Evolutionary conservation across 2,888 invertebrate genomes (phyloP).

Genomic region (Meliscaeva auricollis): DNA sequence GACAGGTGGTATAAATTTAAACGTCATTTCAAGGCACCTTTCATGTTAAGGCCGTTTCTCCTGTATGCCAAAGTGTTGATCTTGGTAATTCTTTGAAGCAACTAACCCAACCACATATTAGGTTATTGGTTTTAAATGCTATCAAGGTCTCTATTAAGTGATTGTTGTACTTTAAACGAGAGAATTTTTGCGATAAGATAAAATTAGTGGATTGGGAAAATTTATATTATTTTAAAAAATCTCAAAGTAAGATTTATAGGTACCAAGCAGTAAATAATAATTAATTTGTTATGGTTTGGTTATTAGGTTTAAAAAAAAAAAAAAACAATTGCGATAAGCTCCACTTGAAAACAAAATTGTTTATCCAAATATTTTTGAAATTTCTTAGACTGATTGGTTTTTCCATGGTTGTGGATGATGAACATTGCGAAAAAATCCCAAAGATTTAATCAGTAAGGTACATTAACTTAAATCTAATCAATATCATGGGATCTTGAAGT

Average conservation of each 20-base stretch:
- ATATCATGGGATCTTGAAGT: no score
- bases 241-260: background rate
- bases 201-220: background rate
- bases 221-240: background rate
- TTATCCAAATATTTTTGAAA: no score
- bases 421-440: no score
- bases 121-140: conserved; percentile 44
- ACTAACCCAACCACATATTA: conserved; percentile 19
- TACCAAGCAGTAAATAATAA: no score
- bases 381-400: no score
- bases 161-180: background rate
- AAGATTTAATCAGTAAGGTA: no score
- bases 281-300: background rate
- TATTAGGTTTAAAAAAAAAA: background rate
- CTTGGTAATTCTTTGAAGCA: conserved; percentile 2
- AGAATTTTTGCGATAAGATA: conserved; percentile 53
- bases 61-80: conserved; percentile 17
- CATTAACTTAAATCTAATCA: no score
- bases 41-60: conserved; percentile 26
- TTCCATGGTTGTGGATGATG: no score
- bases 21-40: conserved; percentile 28
- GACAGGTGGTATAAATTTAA: background rate
- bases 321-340: no score
- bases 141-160: background rate
- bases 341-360: no score